Base-by-base conservation (phyloP, 2,888 invertebrate species). In the Drosophila sordidula region DNA sequence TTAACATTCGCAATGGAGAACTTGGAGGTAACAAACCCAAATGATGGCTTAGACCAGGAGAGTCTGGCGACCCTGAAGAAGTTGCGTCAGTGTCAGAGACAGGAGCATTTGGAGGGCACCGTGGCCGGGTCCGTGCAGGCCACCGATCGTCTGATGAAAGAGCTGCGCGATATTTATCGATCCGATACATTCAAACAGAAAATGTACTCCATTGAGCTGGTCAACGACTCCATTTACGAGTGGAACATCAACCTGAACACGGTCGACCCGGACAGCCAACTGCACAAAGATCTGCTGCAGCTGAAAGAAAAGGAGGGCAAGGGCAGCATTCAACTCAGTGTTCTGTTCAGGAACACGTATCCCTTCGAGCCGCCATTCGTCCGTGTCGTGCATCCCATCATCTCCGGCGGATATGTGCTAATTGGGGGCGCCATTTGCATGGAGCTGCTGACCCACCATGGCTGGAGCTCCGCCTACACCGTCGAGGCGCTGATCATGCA, bases 331-430 rank as follows among this genome's bases (percentile, higher is more conserved):
- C 94, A 98, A 74, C 95, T 99, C 81, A 98, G 98, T 93, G 98
- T 99, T 93, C 95, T 98, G 90, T 99, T 99, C 93, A 99, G 98
- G 93, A 99, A 99, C 93, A 96, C 98, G 39, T 99, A 98, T 93
- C 99, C 99, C 6, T 99, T 99, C 92, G 99, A 99, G 91, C 99
- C 99, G 71, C 99, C 99, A 8, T 99, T 99, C 92, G 99, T 99
- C 47, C 95, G 99, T 84, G 98, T 99, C 57, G 98, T 99, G 36
- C 96, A 98, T 94, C 99, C 99, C 54, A 96, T 98, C 90, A 98
- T 99, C 93, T 96, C 97, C 91, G 99, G 95, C 70, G 99, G 99
- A 75, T 99, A 99, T 93, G 99, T 99, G 59, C 93, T 99, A 69
- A 96, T 99, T 22, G 99, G 99, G 62, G 98, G 98, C 62, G 99